Evolutionary conservation across 2,888 invertebrate species (phyloP).

Genomic region (Phyllotreta cruciferae): DNA sequence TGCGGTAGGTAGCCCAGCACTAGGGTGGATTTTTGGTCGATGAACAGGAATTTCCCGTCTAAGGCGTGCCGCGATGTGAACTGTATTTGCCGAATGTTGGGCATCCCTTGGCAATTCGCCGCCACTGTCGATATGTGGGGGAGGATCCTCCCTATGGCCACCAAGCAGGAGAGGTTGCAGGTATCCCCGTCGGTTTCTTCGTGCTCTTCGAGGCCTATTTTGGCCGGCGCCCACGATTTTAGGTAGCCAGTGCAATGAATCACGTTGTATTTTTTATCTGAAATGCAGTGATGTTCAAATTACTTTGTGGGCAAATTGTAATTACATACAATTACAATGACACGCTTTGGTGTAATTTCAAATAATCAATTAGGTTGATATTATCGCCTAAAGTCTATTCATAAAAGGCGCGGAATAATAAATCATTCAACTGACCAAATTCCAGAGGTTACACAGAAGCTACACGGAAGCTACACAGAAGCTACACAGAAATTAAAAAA

Average conservation of each 20-base stretch:
- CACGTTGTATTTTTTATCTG: slow-evolving; percentile 85
- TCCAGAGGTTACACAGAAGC: no score
- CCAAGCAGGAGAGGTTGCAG: slow-evolving; percentile 83
- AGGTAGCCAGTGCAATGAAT: slow-evolving; percentile 93
- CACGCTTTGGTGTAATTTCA: no score
- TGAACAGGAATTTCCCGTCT: slow-evolving; percentile 91
- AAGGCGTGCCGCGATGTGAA: slow-evolving; percentile 86
- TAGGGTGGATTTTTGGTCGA: slow-evolving; percentile 90
- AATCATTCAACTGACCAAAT: no score
- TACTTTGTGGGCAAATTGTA: no score
- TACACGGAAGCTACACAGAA: no score
- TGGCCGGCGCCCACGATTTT: slow-evolving; percentile 88
- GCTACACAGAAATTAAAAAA: no score
- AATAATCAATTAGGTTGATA: no score
- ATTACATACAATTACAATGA: no score
- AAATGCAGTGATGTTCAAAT: no score
- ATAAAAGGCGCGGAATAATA: no score
- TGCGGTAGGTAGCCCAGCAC: slow-evolving; percentile 92
- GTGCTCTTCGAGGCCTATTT: slow-evolving; percentile 73
- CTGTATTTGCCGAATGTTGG: slow-evolving; percentile 70
- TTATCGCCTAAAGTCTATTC: no score
- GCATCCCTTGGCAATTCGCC: slow-evolving; percentile 52
- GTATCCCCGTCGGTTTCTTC: slow-evolving; percentile 69
- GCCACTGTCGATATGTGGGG: slow-evolving; percentile 65
- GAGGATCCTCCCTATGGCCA: slow-evolving; percentile 83